Conservation (phyloP, 2,113 vertebrate genomes). For the Verasper variegatus region DNA sequence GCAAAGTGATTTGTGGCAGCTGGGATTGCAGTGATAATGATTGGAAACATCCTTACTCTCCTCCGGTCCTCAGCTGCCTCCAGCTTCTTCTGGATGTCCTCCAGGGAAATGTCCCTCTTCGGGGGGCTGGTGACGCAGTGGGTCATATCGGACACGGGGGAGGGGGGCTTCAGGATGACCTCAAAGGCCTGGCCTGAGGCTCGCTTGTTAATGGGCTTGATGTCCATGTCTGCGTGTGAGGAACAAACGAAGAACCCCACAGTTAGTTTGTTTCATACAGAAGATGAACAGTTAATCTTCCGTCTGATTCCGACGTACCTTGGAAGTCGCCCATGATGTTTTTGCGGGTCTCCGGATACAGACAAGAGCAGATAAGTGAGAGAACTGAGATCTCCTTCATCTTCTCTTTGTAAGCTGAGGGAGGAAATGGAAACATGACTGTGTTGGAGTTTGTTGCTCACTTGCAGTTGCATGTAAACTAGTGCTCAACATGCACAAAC, state of each 20-base stretch:
- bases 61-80: slow-evolving; percentile 96
- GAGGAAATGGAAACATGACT: slow-evolving; percentile 28
- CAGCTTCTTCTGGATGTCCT: slow-evolving; percentile 97
- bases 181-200: slow-evolving; percentile 98
- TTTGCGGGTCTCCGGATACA: slow-evolving; percentile 93
- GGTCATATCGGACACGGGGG: slow-evolving; percentile 90
- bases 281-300: not conserved
- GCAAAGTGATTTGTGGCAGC: not conserved
- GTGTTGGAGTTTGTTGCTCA: slow-evolving; percentile 6
- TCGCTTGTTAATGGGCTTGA: slow-evolving; percentile 96
- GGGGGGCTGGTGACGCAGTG: slow-evolving; percentile 90
- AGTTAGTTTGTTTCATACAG: not conserved
- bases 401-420: slow-evolving; percentile 98
- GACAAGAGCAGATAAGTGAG: slow-evolving; percentile 97
- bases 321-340: slow-evolving; percentile 94
- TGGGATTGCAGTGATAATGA: slow-evolving; percentile 17
- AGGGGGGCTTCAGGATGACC: slow-evolving; percentile 95
- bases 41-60: slow-evolving; percentile 84
- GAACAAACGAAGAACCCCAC: not conserved
- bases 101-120: slow-evolving; percentile 95
- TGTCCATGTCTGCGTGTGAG: slow-evolving; percentile 90
- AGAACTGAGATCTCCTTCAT: slow-evolving; percentile 99
- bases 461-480: not conserved
- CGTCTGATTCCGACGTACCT: slow-evolving; percentile 78
- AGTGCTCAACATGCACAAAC: not conserved